Evolutionary conservation across 2,113 vertebrate species (phyloP), one percentile per base, ranked within the genome.

Genomic region (Propithecus coquereli): DNA sequence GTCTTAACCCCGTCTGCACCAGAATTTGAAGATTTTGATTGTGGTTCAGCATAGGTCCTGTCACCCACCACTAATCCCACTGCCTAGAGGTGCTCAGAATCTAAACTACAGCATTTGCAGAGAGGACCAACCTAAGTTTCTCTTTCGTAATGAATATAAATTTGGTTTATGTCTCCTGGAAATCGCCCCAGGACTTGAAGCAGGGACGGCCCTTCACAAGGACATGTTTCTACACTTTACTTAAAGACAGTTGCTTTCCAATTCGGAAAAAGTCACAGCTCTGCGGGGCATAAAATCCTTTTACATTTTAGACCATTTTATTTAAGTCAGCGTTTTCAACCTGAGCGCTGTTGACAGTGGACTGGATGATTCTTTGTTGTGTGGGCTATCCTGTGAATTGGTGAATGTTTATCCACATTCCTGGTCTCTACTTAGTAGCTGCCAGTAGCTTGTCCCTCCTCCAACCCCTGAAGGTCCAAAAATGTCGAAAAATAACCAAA

Each of bases 161-260:
- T 96, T 79, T 91, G 97, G 95, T 96, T 97, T 70, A 3, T 92
- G 83, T 97, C 94, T 98, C 94, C 79, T 90, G 97, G 94, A 97
- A 98, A 61, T 86, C 86, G 12, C 52, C 96, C 74, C 96, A 96
- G 96, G 89, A 89, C 81, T 94, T 91, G 96, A 96, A 96, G 84
- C 54, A 52, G 66, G 22, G 3, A 80, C 84, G 96, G 92, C 7
- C 94, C 94, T 83, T 16, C 63, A 32, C 27, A 17, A 80, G 50
- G 52, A 61, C 40, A 6, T 2, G 5, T 9, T 0, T 52, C 93
- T 43, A 13, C 5, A 73, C 81, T 61, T 77, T 87, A 74, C 77
- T 95, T 96, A 96, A 97, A 96, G 61, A 97, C 76, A 83, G 37
- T 37, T 70, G 82, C 83, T 94, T 97, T 88, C 94, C 27, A 11